Base-by-base conservation (phyloP, 2,888 invertebrate genomes). In the Macrosoma leucophasiata region DNA sequence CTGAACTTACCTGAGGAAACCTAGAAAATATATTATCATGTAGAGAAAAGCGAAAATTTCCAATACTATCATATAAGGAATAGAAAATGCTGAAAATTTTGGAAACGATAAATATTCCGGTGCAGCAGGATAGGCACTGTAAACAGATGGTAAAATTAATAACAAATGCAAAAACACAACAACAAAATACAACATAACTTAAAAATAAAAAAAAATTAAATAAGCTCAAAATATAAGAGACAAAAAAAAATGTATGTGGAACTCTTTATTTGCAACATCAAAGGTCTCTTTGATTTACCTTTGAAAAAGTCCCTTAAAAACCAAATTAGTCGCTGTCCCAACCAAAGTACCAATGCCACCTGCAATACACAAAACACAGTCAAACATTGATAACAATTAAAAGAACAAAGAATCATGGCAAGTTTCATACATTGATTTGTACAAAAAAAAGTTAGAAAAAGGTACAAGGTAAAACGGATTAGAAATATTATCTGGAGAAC, bases 321-420 rank as follows among this genome's bases (percentile, higher is more conserved):
- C 91, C 36, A 94, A 78, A 75, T 94, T 94, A 4, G 93, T 93
- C 13, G 87, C 90, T 8, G 89, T 90, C 8, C 91, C 91, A 29
- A 91, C 90, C 27, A 92, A 72, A 14, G 91, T 91, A 4, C 93
- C 94, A 33, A 90, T 88, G 4, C 91, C 91, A 42, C 88, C 94
- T 62, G 48, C 8, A 33, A 29, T 7, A 15, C n/a, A n/a, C n/a
- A n/a, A n/a, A n/a, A n/a, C n/a, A n/a, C n/a, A n/a, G n/a, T n/a
- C n/a, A n/a, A n/a, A n/a, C n/a, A n/a, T n/a, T n/a, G n/a, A n/a
- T n/a, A n/a, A n/a, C n/a, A n/a, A n/a, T n/a, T n/a, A n/a, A n/a
- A n/a, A n/a, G n/a, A n/a, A n/a, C n/a, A n/a, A n/a, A n/a, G n/a
- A n/a, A n/a, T n/a, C n/a, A n/a, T n/a, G n/a, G n/a, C n/a, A n/a